Conservation (phyloP, 2,797 vertebrate genomes). For the Periophthalmus magnuspinnatus region DNA sequence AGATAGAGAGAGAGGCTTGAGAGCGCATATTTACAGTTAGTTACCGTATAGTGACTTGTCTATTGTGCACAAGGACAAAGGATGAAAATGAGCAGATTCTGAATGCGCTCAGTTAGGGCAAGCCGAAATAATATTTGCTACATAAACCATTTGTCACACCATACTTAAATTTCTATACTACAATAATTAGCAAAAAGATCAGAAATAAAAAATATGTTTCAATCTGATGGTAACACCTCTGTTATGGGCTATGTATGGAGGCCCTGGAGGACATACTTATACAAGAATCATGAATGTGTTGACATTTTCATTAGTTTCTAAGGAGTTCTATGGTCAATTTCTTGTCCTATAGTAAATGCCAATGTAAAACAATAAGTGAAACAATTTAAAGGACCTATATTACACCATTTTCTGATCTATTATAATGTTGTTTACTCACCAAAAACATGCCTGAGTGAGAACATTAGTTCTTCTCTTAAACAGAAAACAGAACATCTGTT, state of each 20-base stretch:
- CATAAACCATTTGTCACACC: neutral
- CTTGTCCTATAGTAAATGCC: neutral
- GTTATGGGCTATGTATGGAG: neutral
- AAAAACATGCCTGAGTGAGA: too few species aligned
- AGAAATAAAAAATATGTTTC: too few species aligned
- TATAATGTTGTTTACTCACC: neutral
- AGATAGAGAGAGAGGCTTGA: conserved; percentile 65
- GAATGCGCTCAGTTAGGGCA: conserved; percentile 39
- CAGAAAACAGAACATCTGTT: too few species aligned
- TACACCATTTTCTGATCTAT: neutral
- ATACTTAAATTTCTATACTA: neutral
- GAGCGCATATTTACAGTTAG: conserved; percentile 75
- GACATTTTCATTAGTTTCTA: too few species aligned
- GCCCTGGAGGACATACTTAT: neutral
- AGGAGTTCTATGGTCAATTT: neutral
- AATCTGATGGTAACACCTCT: neutral
- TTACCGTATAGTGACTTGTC: conserved; percentile 70
- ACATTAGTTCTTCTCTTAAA: too few species aligned
- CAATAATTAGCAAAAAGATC: neutral
- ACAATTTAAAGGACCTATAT: neutral
- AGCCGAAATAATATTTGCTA: conserved; percentile 34
- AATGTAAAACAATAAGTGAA: neutral
- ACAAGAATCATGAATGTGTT: neutral
- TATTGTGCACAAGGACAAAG: conserved; percentile 63
- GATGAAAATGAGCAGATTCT: conserved; percentile 50